phyloP scores from a whole-genome alignment of 2,797 vertebrate genomes.

The Spheniscus humboldti region DNA sequence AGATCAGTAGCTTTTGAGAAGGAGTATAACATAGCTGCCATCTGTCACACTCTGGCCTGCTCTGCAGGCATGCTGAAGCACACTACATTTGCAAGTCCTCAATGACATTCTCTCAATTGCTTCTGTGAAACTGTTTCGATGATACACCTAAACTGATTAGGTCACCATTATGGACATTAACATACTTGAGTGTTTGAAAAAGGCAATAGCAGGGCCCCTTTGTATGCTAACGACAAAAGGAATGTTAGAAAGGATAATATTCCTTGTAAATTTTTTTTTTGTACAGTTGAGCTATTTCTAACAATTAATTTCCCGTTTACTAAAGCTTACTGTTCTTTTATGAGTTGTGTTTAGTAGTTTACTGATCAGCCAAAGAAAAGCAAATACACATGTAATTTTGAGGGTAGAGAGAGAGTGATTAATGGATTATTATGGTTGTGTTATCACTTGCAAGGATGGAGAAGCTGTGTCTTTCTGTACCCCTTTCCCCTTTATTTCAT shows the following conservation, averaged over 20 bases:
- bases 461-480: not conserved
- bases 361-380: not conserved
- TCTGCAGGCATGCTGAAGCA: slow-evolving; percentile 10
- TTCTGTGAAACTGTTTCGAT: slow-evolving; percentile 22
- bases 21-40: not conserved
- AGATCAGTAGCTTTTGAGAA: not conserved
- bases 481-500: not conserved
- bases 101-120: not conserved
- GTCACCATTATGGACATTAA: slow-evolving; percentile 49
- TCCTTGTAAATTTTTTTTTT: not conserved
- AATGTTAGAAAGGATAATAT: slow-evolving; percentile 35
- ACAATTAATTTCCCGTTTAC: slow-evolving; percentile 23
- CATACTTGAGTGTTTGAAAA: slow-evolving; percentile 49
- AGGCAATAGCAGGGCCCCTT: not conserved
- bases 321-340: not conserved
- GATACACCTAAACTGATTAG: slow-evolving; percentile 45
- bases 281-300: not conserved
- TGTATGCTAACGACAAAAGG: slow-evolving; percentile 56
- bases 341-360: slow-evolving; percentile 39
- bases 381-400: not conserved
- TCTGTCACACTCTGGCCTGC: not conserved
- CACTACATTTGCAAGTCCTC: slow-evolving; percentile 34
- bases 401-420: not conserved
- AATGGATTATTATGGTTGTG: not conserved
- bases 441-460: not conserved